Base-by-base conservation (phyloP, 2,797 vertebrate genomes). In the Myotis vivesi region DNA sequence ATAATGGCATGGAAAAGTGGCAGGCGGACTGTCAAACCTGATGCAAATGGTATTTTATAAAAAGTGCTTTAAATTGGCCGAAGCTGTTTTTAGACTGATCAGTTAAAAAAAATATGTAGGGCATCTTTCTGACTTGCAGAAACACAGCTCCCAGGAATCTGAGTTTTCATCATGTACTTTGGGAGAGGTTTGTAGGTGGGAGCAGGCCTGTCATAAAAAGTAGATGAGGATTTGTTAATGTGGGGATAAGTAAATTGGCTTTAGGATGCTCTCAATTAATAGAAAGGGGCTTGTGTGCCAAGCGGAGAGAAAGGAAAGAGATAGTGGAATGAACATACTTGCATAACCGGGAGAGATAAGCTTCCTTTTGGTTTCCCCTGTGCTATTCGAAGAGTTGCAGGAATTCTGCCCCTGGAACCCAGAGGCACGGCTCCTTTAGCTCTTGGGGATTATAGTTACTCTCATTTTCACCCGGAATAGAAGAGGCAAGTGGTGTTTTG, bases 11-110 rank as follows among this genome's bases (percentile, higher is more conserved):
- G 28, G 92, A 68, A 92, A 95, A 93, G 88, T 93, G 87, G 95
- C 96, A 94, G 85, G 79, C 89, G 5, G 72, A 64, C 93, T 97
- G 97, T 96, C 95, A 97, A 95, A 86, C 44, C 89, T 94, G 95
- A 97, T 97, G 96, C 95, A 97, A 96, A 97, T 97, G 81, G 66
- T 94, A 81, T 95, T 93, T 95, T 93, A 93, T 95, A 95, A 96
- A 96, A 97, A 95, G 88, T 97, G 87, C 88, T 84, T 97, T 97
- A 96, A 97, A 96, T 97, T 97, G 96, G 91, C 94, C 96, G 92
- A 92, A 94, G 89, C 96, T 95, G 95, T 96, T 97, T 97, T 97
- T 97, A 97, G 96, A 93, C 77, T 89, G 94, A 97, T 97, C 69
- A 90, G 62, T 85, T 94, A 92, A 95, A 91, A 96, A 91, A 96